A percentile compares a stretch with the other conserved stretches of the same genome.
Conservation (phyloP, 2,113 vertebrate species). For the Etia nguti region DNA sequence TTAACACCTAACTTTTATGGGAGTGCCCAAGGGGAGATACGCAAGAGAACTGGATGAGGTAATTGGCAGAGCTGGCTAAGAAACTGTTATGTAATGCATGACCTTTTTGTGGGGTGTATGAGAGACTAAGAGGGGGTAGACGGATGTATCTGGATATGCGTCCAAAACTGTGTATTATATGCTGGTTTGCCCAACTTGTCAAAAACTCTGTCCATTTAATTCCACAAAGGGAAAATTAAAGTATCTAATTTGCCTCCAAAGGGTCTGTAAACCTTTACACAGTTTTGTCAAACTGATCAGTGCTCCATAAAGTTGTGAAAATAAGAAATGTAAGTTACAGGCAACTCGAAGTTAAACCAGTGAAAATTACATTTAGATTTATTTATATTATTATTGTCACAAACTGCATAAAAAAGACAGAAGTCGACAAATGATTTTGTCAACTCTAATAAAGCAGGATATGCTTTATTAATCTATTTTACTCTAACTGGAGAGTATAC, state of each 20-base stretch:
- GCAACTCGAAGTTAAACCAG: not conserved
- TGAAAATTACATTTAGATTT: not conserved
- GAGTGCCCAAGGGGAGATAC: not conserved
- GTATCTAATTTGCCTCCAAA: not conserved
- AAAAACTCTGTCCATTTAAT: not conserved
- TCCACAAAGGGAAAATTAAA: not conserved
- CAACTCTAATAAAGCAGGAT: not conserved
- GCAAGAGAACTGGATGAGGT: constrained; percentile 30
- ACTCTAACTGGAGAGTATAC: not conserved
- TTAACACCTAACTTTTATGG: constrained; percentile 35
- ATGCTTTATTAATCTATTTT: not conserved
- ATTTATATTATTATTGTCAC: not conserved
- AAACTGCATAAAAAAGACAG: not conserved
- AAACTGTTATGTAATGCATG: constrained; percentile 7
- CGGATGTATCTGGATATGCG: rapidly evolving
- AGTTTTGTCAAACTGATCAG: no score
- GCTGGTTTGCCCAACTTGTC: not conserved
- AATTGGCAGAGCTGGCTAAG: constrained; percentile 19
- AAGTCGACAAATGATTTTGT: not conserved
- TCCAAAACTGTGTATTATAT: not conserved
- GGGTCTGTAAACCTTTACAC: not conserved
- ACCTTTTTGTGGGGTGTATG: not conserved
- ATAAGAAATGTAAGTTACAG: not conserved
- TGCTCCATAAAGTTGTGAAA: not conserved
- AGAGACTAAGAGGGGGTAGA: not conserved